phyloP scores from a whole-genome alignment of 2,113 vertebrate species.

The Halcyon malimbica region DNA sequence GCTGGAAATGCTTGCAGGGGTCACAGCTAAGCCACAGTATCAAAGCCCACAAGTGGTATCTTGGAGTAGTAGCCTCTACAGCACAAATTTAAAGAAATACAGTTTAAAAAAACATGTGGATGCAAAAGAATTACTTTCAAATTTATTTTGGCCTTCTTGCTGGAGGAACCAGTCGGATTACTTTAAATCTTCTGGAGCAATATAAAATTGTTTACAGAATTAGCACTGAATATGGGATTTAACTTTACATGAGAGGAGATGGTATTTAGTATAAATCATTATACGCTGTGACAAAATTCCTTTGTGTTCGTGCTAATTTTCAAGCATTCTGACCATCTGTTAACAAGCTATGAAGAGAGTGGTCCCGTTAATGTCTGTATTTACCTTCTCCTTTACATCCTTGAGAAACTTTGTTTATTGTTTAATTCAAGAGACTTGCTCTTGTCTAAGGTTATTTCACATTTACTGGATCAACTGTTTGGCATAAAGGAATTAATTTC shows the following conservation, averaged over 20 bases:
- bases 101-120: background rate
- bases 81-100: background rate
- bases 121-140: background rate
- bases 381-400: background rate
- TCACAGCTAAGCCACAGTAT: background rate
- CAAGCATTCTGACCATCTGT: background rate
- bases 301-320: background rate
- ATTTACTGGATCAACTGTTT: background rate
- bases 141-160: background rate
- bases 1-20: background rate
- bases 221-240: background rate
- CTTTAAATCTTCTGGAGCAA: background rate
- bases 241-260: background rate
- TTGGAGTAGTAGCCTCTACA: background rate
- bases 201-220: background rate
- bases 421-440: background rate
- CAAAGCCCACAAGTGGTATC: background rate
- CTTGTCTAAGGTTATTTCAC: background rate
- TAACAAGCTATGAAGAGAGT: background rate
- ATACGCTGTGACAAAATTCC: background rate
- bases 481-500: background rate
- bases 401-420: background rate
- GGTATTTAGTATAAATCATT: background rate
- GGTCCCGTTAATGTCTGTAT: background rate
- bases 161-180: background rate